Conservation (phyloP, 2,113 vertebrate genomes). For the Varanus salvator region DNA sequence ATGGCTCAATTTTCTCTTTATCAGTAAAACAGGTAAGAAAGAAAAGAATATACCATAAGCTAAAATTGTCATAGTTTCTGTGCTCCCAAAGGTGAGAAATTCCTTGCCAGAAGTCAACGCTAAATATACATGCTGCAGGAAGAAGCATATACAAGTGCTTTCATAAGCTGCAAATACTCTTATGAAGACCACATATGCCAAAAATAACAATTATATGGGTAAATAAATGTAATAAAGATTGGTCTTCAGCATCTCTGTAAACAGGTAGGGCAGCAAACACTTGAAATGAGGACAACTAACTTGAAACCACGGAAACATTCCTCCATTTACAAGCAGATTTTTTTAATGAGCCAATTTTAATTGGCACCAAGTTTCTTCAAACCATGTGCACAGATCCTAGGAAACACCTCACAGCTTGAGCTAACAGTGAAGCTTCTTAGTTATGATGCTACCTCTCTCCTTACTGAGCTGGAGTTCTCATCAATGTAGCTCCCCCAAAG, state of each 20-base stretch:
- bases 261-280: slow-evolving; percentile 49
- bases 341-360: slow-evolving; percentile 21
- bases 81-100: slow-evolving; percentile 65
- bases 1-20: background rate
- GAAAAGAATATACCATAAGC: slow-evolving; percentile 18
- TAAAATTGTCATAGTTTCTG: slow-evolving; percentile 54
- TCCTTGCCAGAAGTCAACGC: slow-evolving; percentile 52
- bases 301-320: slow-evolving; percentile 1
- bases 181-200: slow-evolving; percentile 45
- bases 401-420: slow-evolving; percentile 19
- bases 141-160: slow-evolving; percentile 63
- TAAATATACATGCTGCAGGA: slow-evolving; percentile 63
- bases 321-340: slow-evolving; percentile 20
- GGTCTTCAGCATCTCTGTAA: slow-evolving; percentile 18
- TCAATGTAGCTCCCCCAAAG: background rate
- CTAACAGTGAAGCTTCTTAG: slow-evolving; percentile 10
- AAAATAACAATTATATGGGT: slow-evolving; percentile 58
- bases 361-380: slow-evolving; percentile 35
- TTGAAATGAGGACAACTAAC: slow-evolving; percentile 39
- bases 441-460: background rate
- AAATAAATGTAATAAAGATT: slow-evolving; percentile 57
- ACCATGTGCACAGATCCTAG: background rate
- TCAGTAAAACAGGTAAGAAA: slow-evolving; percentile 23
- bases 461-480: no score
- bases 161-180: slow-evolving; percentile 69